phyloP scores from a whole-genome alignment of 2,888 invertebrate species.

The Mythimna albipuncta region DNA sequence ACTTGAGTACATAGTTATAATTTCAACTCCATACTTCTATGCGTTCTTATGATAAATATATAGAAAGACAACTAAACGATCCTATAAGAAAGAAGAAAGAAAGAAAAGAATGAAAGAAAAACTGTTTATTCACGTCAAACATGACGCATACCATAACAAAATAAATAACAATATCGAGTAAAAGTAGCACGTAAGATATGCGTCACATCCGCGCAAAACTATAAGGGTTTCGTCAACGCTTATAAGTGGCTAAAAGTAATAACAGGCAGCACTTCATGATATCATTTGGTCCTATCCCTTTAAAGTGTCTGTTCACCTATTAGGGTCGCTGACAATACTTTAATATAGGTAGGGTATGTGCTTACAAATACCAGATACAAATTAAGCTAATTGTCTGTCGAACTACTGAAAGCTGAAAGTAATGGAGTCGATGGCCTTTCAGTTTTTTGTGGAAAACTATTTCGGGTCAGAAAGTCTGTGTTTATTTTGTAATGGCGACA shows the following conservation, averaged over 20 bases:
- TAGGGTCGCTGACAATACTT: background rate
- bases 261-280: background rate
- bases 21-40: too few relatives aligned
- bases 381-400: slow-evolving; percentile 41
- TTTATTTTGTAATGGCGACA: slow-evolving; percentile 6
- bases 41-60: too few relatives aligned
- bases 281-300: background rate
- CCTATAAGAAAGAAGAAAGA: too few relatives aligned
- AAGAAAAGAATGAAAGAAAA: too few relatives aligned
- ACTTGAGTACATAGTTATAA: too few relatives aligned
- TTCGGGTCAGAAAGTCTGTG: background rate
- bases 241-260: background rate
- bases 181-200: too few relatives aligned
- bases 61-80: too few relatives aligned
- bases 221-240: background rate
- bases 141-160: too few relatives aligned
- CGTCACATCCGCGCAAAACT: too few relatives aligned
- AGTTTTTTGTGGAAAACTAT: slow-evolving; percentile 14
- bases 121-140: too few relatives aligned
- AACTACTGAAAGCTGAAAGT: slow-evolving; percentile 40
- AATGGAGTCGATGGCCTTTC: slow-evolving; percentile 26
- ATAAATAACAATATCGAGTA: too few relatives aligned
- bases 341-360: background rate
- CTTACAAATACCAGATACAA: slow-evolving; percentile 8
- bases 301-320: background rate